Percentiles rank a stretch among this genome's conserved stretches.
Conservation (phyloP, 1,140 invertebrate genomes). For the Helicoverpa zea region DNA sequence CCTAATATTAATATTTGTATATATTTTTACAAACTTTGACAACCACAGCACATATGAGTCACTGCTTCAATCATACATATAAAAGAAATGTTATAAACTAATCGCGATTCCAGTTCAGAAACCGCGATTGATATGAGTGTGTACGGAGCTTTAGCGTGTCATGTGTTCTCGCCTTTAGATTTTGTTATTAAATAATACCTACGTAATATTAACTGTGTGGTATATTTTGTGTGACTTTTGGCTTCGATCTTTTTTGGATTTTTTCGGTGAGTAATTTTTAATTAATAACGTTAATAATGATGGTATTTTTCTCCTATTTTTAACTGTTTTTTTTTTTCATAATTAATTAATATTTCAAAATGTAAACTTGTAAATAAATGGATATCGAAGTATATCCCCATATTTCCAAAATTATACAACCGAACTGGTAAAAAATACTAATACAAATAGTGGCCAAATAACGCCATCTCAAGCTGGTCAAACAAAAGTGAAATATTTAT, state of each 20-base stretch:
- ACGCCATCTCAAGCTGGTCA: too few species aligned
- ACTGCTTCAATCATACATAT: conserved; percentile 10
- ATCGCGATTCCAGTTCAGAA: conserved; percentile 36
- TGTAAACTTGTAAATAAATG: too few species aligned
- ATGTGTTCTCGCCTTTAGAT: conserved; percentile 1
- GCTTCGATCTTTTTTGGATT: background rate
- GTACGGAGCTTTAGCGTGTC: conserved; percentile 27
- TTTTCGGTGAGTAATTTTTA: background rate
- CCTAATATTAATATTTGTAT: background rate
- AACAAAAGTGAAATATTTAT: background rate
- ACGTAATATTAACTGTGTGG: background rate
- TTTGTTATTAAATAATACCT: conserved; percentile 29
- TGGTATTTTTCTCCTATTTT: too few species aligned
- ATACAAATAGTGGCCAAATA: too few species aligned
- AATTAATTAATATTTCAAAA: too few species aligned
- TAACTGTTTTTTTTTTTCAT: too few species aligned
- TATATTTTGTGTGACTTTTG: conserved; percentile 4
- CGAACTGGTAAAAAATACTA: too few species aligned
- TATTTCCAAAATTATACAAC: too few species aligned
- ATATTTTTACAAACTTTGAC: background rate
- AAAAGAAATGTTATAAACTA: conserved; percentile 37
- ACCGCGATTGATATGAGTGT: conserved; percentile 31
- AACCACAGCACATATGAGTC: conserved; percentile 14
- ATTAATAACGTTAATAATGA: too few species aligned
- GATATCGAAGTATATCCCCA: too few species aligned